Evolutionary conservation across 2,797 vertebrate genomes (phyloP).

Genomic region (Luscinia megarhynchos): DNA sequence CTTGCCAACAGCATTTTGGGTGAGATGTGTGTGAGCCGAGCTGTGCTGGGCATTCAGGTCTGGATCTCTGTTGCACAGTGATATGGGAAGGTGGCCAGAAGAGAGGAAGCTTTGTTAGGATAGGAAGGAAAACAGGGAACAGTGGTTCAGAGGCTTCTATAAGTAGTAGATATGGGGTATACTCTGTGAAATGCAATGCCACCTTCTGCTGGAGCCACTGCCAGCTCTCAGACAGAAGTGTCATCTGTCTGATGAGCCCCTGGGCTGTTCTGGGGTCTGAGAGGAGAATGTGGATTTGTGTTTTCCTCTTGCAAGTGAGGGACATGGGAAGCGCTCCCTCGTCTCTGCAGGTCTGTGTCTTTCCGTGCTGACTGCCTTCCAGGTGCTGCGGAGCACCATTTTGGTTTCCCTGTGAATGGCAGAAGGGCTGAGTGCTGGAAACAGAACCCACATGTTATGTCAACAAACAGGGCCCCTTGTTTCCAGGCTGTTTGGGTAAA

Average conservation of each 20-base stretch:
- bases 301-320: not conserved
- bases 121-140: not conserved
- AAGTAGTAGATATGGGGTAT: not conserved
- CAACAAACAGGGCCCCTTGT: not conserved
- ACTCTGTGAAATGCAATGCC: not conserved
- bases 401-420: not conserved
- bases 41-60: not conserved
- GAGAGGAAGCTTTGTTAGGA: not conserved
- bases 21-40: accelerated
- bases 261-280: not conserved
- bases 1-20: not conserved
- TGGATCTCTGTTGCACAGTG: not conserved
- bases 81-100: not conserved
- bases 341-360: not conserved
- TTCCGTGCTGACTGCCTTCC: not conserved
- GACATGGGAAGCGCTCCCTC: not conserved
- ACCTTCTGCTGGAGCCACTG: not conserved
- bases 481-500: not conserved
- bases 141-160: accelerated
- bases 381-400: not conserved
- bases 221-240: not conserved
- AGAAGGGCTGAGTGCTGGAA: not conserved
- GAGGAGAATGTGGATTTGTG: not conserved
- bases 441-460: accelerated
- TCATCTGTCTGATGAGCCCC: not conserved